Evolutionary conservation across 1,140 invertebrate species (phyloP).

Genomic region (Tetramorium simillimum): DNA sequence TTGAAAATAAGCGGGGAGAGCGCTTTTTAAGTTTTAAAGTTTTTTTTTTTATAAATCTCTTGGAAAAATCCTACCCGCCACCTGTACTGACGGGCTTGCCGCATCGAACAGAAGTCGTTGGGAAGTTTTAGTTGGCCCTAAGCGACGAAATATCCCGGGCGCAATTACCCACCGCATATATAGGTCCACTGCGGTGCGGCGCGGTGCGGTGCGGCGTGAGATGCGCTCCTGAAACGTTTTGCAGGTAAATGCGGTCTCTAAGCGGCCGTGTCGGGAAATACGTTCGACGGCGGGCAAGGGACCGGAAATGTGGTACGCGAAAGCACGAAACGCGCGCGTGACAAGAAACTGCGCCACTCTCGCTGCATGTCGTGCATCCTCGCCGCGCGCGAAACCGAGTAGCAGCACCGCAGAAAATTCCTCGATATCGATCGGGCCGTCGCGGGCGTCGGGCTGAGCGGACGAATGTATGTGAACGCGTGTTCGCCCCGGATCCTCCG

Average conservation of each 20-base stretch:
- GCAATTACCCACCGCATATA: slow-evolving; percentile 67
- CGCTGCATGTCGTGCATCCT: slow-evolving; percentile 43
- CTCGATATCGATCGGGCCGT: slow-evolving; percentile 46
- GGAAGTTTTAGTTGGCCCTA: slow-evolving; percentile 70
- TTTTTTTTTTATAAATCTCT: background rate
- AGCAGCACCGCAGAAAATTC: slow-evolving; percentile 58
- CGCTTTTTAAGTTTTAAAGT: background rate
- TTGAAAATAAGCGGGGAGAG: background rate
- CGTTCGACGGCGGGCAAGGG: slow-evolving; percentile 25
- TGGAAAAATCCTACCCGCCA: background rate
- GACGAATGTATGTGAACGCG: slow-evolving; percentile 12
- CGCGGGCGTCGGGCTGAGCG: background rate
- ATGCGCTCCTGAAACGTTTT: slow-evolving; percentile 55
- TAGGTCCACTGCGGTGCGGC: slow-evolving; percentile 3
- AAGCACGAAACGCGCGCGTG: slow-evolving; percentile 52
- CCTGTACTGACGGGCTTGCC: slow-evolving; percentile 11
- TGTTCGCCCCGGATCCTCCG: slow-evolving; percentile 6
- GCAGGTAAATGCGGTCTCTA: slow-evolving; percentile 58
- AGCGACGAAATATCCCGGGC: slow-evolving; percentile 68
- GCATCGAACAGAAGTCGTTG: slow-evolving; percentile 69
- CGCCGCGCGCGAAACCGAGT: slow-evolving; percentile 34
- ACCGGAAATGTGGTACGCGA: slow-evolving; percentile 46
- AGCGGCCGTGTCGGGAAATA: slow-evolving; percentile 51
- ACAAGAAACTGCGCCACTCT: slow-evolving; percentile 50
- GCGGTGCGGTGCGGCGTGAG: background rate